Base-by-base conservation (phyloP, 2,888 invertebrate species). In the Thereva unica region DNA sequence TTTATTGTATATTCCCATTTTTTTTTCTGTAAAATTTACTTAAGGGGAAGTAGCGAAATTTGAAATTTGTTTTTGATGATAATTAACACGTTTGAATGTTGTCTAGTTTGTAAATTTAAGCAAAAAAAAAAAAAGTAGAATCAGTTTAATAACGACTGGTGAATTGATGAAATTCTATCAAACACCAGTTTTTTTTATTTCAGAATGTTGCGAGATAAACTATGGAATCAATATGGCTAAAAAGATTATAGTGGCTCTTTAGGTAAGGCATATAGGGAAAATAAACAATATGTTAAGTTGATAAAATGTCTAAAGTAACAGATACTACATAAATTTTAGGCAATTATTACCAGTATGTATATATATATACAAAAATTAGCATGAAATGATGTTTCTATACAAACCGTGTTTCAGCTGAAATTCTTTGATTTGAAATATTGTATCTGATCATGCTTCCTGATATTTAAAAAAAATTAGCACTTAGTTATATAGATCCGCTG, bases 181-280 rank as follows among this genome's bases (percentile, higher is more conserved):
- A 89, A 91, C 92, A 91, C 91, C 92, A 92, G 92, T 91, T 90
- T 89, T 91, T 90, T 86, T 85, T 87, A 78, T 90, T 90, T 87
- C 90, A 90, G 90, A 85, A 84, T 84, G 84, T 12, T 34, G 34
- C 50, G 49, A 50, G 52, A 52, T 6, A 50, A 34, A 41, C 23
- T 34, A 82, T 78, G 76, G 76, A 73, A 73, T 72, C 67, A 68
- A 23, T 23, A 69, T 69, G 65, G 68, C 72, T 70, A 71, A 70
- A 49, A 67, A 57, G 45, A 68, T 69, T 69, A 61, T 57, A 61
- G 70, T 69, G 70, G 72, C 71, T 69, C 69, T 69, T 50, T 67
- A 70, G 68, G 70, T 68, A 68, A 68, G 70, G 64, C 23, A 23
- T 23, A 23, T 2, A 23, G 23, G 23, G 23, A 23, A 23, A 23